Percentiles rank a stretch among this genome's conserved stretches.
Conservation (phyloP, 2,113 vertebrate genomes). For the Eolophus roseicapilla region DNA sequence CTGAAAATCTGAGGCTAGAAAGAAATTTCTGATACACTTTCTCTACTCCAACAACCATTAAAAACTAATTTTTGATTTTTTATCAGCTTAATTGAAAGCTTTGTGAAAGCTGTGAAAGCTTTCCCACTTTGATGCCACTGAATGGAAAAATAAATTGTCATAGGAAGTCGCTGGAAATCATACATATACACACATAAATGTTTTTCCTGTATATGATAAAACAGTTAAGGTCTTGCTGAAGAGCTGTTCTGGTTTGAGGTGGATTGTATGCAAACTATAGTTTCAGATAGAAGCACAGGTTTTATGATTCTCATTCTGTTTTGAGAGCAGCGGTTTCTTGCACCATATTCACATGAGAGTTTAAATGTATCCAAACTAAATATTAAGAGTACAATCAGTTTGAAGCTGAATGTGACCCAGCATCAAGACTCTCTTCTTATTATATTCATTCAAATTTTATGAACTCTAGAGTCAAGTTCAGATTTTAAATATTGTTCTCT, state of each 20-base stretch:
- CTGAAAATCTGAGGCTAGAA: background rate
- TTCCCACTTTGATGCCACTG: background rate
- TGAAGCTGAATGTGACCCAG: background rate
- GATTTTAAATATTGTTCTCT: background rate
- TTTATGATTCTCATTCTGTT: background rate
- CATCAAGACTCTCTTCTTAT: background rate
- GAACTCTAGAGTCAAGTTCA: background rate
- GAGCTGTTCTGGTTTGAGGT: background rate
- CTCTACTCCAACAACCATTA: background rate
- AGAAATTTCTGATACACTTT: background rate
- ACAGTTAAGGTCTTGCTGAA: background rate
- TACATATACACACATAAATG: background rate
- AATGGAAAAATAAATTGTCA: background rate
- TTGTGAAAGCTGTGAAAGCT: background rate
- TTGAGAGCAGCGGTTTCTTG: background rate
- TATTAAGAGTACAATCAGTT: background rate
- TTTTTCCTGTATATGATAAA: background rate
- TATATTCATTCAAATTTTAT: background rate
- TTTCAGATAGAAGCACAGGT: background rate
- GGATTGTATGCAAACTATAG: background rate
- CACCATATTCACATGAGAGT: background rate
- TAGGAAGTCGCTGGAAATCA: background rate
- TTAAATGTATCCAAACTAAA: background rate
- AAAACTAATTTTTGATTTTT: background rate
- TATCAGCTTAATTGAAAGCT: background rate